Percentiles rank a stretch among this genome's conserved stretches.
These are phyloP conservation scores for Platycheirus rosarum DNA, from an alignment of 2,888 invertebrate genomes.

Conservation along the genomic window DNA sequence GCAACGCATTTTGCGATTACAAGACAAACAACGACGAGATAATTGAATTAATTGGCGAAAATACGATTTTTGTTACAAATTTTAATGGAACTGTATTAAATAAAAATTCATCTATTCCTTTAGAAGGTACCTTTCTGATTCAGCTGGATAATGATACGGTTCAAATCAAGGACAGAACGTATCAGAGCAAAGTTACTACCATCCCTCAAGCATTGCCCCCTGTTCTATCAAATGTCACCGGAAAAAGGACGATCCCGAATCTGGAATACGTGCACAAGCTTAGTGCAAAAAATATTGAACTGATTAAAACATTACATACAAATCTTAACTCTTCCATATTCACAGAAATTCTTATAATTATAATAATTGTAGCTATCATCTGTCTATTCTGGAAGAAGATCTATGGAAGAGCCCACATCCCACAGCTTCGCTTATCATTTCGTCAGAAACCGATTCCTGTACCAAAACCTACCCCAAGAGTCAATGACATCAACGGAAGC, in stretches of 20 bases:
- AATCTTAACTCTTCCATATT: slow-evolving; percentile 34
- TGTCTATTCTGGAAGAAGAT: too few relatives aligned
- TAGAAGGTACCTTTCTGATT: slow-evolving; percentile 46
- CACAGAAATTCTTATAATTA: slow-evolving; percentile 33
- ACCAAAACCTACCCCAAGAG: not conserved
- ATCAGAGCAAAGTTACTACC: too few relatives aligned
- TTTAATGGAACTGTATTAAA: slow-evolving; percentile 16
- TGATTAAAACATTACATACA: too few relatives aligned
- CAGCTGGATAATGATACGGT: too few relatives aligned
- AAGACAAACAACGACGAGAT: slow-evolving; percentile 10
- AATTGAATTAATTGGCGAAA: slow-evolving; percentile 8
- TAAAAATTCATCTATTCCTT: slow-evolving; percentile 38
- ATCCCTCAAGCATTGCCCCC: too few relatives aligned
- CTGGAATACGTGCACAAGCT: too few relatives aligned
- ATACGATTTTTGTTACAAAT: slow-evolving; percentile 36
- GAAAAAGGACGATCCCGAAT: too few relatives aligned
- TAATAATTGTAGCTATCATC: not conserved
- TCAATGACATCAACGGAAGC: not conserved
- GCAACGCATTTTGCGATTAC: slow-evolving; percentile 14
- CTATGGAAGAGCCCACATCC: slow-evolving; percentile 18
- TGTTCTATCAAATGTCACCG: too few relatives aligned
- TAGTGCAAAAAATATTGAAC: too few relatives aligned
- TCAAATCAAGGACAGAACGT: too few relatives aligned
- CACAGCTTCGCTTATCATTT: not conserved
- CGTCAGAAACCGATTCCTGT: not conserved